Conservation (phyloP, 2,797 vertebrate species). For the Spheniscus humboldti region DNA sequence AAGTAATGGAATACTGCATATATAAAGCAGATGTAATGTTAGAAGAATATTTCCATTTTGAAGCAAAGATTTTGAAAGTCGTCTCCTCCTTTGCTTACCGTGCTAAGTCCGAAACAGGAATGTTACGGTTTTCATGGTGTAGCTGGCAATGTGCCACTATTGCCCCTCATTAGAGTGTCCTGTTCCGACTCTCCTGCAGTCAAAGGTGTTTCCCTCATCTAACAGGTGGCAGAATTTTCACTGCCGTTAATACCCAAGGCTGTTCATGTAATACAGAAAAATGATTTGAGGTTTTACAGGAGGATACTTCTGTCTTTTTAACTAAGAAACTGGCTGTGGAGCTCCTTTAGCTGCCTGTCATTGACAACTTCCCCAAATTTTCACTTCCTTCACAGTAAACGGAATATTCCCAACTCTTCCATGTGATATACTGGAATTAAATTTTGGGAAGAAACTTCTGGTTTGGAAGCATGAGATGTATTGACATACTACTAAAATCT, state of each 20-base stretch:
- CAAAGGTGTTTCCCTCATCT: not conserved
- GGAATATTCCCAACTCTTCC: not conserved
- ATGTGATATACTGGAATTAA: not conserved
- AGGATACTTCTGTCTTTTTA: not conserved
- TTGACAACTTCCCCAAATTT: not conserved
- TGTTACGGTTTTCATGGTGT: not conserved
- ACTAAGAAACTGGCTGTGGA: not conserved
- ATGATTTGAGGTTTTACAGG: not conserved
- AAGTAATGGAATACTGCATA: conserved; percentile 41
- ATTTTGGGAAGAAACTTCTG: not conserved
- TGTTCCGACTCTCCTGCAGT: not conserved
- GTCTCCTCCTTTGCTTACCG: conserved; percentile 7
- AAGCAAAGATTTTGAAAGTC: conserved; percentile 57
- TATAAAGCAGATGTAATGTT: conserved; percentile 9
- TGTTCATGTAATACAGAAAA: not conserved
- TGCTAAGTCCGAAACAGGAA: conserved; percentile 14
- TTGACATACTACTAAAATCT: not conserved
- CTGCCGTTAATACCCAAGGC: conserved; percentile 18
- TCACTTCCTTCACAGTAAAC: not conserved
- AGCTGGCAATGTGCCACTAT: not conserved
- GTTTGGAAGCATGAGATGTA: not conserved
- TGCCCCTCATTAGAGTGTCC: not conserved
- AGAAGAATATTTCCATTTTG: conserved; percentile 56
- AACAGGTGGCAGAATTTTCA: not conserved
- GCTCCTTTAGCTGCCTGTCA: conserved; percentile 5